A percentile compares a stretch with the other conserved stretches of the same genome.
These are phyloP conservation scores for Nerophis ophidion DNA, from an alignment of 2,113 vertebrate genomes.

Conservation along the genomic window DNA sequence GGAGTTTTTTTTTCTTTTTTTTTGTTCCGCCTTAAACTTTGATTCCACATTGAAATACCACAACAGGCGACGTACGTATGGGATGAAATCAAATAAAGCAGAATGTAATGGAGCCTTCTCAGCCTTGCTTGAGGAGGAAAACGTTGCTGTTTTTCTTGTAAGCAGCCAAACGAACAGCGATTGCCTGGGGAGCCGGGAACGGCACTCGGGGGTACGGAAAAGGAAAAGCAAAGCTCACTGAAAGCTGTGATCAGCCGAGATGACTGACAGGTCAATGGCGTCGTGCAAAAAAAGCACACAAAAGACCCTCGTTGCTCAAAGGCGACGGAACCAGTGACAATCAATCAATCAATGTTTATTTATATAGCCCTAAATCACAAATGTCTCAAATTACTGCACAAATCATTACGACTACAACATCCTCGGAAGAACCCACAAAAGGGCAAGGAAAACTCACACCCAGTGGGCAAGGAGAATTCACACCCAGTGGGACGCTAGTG, in stretches of 20 bases:
- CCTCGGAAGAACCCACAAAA: no score
- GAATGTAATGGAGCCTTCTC: constrained; percentile 27
- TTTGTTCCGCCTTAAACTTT: constrained; percentile 6
- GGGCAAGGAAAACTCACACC: no score
- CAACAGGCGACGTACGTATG: constrained; percentile 5
- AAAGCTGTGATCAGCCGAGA: constrained; percentile 52
- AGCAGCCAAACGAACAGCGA: constrained; percentile 60
- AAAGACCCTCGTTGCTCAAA: constrained; percentile 36
- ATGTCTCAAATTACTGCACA: no score
- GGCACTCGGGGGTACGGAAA: constrained; percentile 41
- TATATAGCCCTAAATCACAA: no score
- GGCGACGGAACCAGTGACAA: constrained; percentile 26
- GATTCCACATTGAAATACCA: constrained; percentile 13
- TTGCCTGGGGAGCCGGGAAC: constrained; percentile 56
- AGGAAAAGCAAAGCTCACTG: constrained; percentile 48
- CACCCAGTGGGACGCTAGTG: no score
- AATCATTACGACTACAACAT: no score
- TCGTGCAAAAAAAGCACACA: constrained; percentile 49
- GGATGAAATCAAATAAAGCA: constrained; percentile 16
- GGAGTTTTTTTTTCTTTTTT: constrained; percentile 13
- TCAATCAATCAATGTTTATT: no score
- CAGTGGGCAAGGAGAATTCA: no score
- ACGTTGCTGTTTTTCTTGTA: constrained; percentile 38
- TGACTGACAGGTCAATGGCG: constrained; percentile 63
- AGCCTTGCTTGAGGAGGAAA: constrained; percentile 52